Evolutionary conservation across 1,140 invertebrate species (phyloP), one percentile per base, ranked within the genome.

Genomic region (Papilio polytes): DNA sequence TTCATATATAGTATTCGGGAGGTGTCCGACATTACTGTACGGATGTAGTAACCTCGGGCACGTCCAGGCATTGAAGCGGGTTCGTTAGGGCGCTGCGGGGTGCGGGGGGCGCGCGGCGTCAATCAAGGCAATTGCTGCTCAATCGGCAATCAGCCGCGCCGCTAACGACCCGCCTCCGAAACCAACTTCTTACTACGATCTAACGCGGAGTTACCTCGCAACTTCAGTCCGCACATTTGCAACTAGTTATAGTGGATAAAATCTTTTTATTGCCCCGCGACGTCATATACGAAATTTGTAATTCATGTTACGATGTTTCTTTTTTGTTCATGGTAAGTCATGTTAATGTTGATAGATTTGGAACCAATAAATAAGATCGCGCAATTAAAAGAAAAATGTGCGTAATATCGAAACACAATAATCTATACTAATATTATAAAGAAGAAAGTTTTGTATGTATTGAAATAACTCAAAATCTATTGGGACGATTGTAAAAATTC

Each of bases 61-160:
- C 92, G 91, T 94, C 91, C 93, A 89, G 85, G 81, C 85, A 89
- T 87, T 94, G 92, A 92, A 95, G 93, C 91, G 87, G 92, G 94
- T 94, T 95, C 94, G 95, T 95, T 95, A 95, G 90, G 88, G 88
- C 90, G 88, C 6, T 31, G 26, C 26, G 63, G 63, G 12, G 63
- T 3, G 63, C 9, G 63, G 63, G 63, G 22, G 3, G 63, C 22
- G 63, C 63, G 63, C 83, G 84, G 88, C 94, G 94, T 95, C 94
- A 95, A 95, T 95, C 95, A 94, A 89, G 92, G 90, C 95, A 95
- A 95, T 95, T 94, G 95, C 92, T 92, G 90, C 91, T 95, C 93
- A 95, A 95, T 95, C 94, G 94, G 92, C 94, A 95, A 95, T 95
- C 94, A 95, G 89, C 90, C 87, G 56, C 87, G 85, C 89, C 90